Conservation (phyloP, 2,797 vertebrate species). For the Mus spretus region DNA sequence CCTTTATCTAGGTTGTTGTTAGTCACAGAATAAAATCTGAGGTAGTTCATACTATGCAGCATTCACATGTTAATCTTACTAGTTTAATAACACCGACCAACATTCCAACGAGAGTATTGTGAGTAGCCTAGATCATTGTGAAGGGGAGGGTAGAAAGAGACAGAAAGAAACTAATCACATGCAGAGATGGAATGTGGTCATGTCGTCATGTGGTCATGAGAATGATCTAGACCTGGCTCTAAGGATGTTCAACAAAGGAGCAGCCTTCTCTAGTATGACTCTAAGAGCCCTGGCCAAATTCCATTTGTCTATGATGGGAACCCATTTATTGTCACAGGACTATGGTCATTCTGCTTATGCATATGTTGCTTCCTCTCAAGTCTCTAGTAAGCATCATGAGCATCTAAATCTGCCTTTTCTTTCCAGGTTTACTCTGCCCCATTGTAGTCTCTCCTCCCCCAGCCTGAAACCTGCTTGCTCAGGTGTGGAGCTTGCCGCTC, state of each 20-base stretch:
- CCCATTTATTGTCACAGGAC: background rate
- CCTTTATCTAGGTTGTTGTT: slow-evolving; percentile 10
- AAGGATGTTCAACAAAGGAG: background rate
- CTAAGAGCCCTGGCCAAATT: background rate
- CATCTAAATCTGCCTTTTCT: background rate
- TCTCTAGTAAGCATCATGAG: background rate
- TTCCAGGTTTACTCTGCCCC: background rate
- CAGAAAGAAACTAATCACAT: background rate
- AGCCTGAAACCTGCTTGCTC: too few relatives aligned
- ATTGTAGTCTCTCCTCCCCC: too few relatives aligned
- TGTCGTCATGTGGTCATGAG: background rate
- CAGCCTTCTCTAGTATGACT: background rate
- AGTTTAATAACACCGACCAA: background rate
- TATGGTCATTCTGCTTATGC: background rate
- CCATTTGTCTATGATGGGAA: background rate
- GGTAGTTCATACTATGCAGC: background rate
- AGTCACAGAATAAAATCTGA: background rate
- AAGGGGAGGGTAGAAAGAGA: background rate
- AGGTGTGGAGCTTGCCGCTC: too few relatives aligned
- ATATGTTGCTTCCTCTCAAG: background rate
- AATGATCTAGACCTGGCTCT: background rate
- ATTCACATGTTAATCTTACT: slow-evolving; percentile 41
- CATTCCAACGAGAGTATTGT: background rate
- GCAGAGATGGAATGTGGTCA: background rate
- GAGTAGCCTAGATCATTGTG: background rate